Base-by-base conservation (phyloP, 2,113 vertebrate genomes). In the Scopus umbretta region DNA sequence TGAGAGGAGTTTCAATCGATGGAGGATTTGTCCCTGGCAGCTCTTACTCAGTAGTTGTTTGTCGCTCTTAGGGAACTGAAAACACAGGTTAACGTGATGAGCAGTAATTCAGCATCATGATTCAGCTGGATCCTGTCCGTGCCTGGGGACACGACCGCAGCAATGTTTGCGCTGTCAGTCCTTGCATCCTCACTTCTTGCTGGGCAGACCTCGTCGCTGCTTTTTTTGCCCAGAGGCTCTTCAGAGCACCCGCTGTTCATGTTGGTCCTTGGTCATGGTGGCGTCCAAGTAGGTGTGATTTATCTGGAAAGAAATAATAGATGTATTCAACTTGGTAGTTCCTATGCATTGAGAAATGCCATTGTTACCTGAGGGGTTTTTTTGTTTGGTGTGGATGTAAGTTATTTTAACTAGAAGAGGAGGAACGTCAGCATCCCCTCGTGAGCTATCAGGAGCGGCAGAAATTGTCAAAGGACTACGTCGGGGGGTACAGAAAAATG, bases 161-260 rank as follows among this genome's bases (percentile, higher is more conserved):
- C 34, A 7, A 4, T 1, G 17, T 38, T 34, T 43, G 52, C 0
- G 1, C 47, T 43, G n/a, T 58, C 21, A 5, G 42, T 13, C 42
- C 34, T 17, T 21, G 18, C 61, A 10, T 58, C 68, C 50, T 75
- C 29, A 1, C 42, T 63, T 29, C 55, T 47, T 32, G 43, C 61
- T 3, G 0, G 49, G 9, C 50, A 58, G 50, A 43, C 8, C 45
- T 49, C 9, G 1, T 34, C 11, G 2, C 22, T 61, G 22, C 10
- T 16, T 10, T 30, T 30, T 71, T 52, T 49, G 15, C 59, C 32
- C 1, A 2, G 55, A 53, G 55, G 49, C 79, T 68, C 55, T 61
- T 80, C 40, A 43, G 45, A 56, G 63, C 86, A 9, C 12, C 14
- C 1, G 2, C 21, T 67, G 22, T 16, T 68, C n/a, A 0, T 8